Evolutionary conservation across 2,113 vertebrate genomes (phyloP).

Genomic region (Dendropsophus ebraccatus): DNA sequence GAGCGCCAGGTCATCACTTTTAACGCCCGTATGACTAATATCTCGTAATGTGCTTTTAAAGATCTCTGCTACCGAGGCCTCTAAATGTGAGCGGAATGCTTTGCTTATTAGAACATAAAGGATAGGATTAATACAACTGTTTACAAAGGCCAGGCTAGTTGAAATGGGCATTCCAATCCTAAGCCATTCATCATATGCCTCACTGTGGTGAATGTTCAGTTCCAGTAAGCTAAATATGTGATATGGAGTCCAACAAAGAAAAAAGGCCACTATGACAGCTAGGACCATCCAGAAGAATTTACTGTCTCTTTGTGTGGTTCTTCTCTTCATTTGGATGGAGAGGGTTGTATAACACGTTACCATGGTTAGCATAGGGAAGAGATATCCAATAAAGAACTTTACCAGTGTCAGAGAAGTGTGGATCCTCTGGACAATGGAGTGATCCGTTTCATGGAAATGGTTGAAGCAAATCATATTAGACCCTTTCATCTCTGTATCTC

Average conservation of each 20-base stretch:
- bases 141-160: conserved; percentile 90
- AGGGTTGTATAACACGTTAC: conserved; percentile 86
- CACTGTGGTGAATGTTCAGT: conserved; percentile 77
- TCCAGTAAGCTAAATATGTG: conserved; percentile 91
- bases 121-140: conserved; percentile 94
- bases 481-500: conserved; percentile 73
- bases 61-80: conserved; percentile 79
- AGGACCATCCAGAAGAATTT: conserved; percentile 87
- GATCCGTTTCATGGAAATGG: conserved; percentile 81
- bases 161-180: conserved; percentile 85
- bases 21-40: conserved; percentile 82
- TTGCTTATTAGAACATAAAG: conserved; percentile 90
- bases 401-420: conserved; percentile 81
- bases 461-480: conserved; percentile 86
- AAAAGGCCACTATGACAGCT: conserved; percentile 86
- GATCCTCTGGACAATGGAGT: conserved; percentile 68
- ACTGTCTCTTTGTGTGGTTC: conserved; percentile 72
- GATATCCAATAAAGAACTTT: conserved; percentile 84
- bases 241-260: conserved; percentile 92
- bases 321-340: conserved; percentile 76
- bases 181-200: conserved; percentile 72
- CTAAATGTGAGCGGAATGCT: conserved; percentile 81
- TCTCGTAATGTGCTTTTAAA: conserved; percentile 88
- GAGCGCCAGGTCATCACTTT: conserved; percentile 77
- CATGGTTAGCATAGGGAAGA: conserved; percentile 89